Conservation (phyloP, 30 jellyfish, hydroid and myxozoan genomes). For the Aurelia aurita complex sp. Pacific region DNA sequence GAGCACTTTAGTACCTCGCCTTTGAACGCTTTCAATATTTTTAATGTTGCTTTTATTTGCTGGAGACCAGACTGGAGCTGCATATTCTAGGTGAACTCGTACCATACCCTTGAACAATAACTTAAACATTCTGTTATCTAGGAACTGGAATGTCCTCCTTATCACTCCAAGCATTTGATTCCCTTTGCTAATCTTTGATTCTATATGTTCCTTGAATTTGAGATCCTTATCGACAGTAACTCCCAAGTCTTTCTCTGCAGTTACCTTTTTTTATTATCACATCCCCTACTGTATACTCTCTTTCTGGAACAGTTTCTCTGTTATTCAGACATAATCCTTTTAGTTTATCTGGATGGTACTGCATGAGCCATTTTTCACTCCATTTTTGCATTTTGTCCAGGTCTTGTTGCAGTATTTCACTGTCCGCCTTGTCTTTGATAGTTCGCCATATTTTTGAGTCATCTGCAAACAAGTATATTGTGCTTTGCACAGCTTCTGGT, state of each 20-base stretch:
- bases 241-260: constrained; percentile 3
- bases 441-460: background rate
- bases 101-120: constrained; percentile 6
- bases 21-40: constrained; percentile 52
- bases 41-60: constrained; percentile 3
- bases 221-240: background rate
- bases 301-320: too few species aligned
- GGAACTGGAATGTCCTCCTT: constrained; percentile 2
- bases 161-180: constrained; percentile 12
- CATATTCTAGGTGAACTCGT: constrained; percentile 75
- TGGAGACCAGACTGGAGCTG: constrained; percentile 36
- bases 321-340: constrained; percentile 3
- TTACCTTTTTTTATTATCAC: too few species aligned
- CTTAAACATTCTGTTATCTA: background rate
- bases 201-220: background rate
- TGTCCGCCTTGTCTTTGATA: background rate
- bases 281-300: too few species aligned
- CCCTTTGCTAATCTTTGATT: background rate
- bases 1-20: constrained; percentile 50
- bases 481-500: background rate
- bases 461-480: constrained; percentile 6
- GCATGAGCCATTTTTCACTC: background rate
- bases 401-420: background rate
- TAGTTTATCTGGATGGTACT: constrained; percentile 9
- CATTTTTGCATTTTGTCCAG: background rate